These are phyloP conservation scores for Oryctes rhinoceros DNA, from an alignment of 1,140 invertebrate species.

Conservation along the genomic window DNA sequence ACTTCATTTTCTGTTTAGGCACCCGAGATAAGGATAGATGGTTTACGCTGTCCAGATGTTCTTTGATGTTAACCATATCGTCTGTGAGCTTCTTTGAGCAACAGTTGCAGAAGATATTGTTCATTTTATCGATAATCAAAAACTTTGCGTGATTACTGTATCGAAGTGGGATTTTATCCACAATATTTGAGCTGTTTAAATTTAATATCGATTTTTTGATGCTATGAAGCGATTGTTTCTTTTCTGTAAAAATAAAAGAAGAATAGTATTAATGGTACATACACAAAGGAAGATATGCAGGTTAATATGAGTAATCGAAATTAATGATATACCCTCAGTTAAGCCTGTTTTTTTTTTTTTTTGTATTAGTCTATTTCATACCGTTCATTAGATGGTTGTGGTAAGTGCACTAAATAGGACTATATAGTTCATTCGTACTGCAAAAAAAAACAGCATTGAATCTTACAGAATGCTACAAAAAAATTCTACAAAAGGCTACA, in stretches of 20 bases:
- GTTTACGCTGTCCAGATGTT: not conserved
- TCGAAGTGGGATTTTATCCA: not conserved
- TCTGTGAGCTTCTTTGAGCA: not conserved
- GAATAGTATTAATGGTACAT: not conserved
- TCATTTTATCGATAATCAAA: not conserved
- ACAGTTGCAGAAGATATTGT: not conserved
- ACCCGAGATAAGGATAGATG: not conserved
- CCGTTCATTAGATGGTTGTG: too few relatives aligned
- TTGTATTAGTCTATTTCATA: too few relatives aligned
- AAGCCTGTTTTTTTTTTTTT: too few relatives aligned
- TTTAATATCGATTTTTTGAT: conserved; percentile 8
- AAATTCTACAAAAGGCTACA: too few relatives aligned
- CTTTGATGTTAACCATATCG: not conserved
- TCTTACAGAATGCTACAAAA: too few relatives aligned
- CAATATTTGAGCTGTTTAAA: not conserved
- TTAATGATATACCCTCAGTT: too few relatives aligned
- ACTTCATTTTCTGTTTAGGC: not conserved
- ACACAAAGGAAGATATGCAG: not conserved
- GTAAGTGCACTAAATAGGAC: too few relatives aligned
- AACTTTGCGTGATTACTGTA: conserved; percentile 7
- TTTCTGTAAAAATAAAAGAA: not conserved
- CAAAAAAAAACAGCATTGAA: too few relatives aligned
- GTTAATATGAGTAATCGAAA: too few relatives aligned
- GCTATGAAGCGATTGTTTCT: not conserved
- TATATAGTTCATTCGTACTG: too few relatives aligned